Evolutionary conservation across 2,113 vertebrate genomes (phyloP).

Genomic region (Nanorana parkeri): DNA sequence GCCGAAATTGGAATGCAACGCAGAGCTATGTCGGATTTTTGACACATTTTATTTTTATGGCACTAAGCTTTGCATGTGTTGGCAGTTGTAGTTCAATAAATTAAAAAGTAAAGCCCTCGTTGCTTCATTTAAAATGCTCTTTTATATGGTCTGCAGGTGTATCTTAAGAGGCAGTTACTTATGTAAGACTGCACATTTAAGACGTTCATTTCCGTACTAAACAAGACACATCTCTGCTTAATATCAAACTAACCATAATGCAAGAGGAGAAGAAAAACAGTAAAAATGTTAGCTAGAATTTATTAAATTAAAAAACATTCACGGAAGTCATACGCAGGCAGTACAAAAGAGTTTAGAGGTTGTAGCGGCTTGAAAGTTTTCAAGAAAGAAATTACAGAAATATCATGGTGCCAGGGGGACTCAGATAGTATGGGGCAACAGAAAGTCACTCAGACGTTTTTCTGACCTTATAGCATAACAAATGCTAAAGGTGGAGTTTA

Average conservation of each 20-base stretch:
- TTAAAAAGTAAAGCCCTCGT: constrained; percentile 32
- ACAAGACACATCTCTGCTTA: constrained; percentile 17
- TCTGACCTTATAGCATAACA: no score
- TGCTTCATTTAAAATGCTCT: constrained; percentile 30
- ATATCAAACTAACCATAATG: constrained; percentile 20
- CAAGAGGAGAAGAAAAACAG: not conserved
- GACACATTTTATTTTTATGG: constrained; percentile 50
- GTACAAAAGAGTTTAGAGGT: not conserved
- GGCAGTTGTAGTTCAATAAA: constrained; percentile 46
- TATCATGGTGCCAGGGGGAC: not conserved
- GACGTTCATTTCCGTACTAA: constrained; percentile 33
- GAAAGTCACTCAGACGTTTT: no score
- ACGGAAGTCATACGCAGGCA: not conserved
- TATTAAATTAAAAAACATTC: constrained; percentile 6
- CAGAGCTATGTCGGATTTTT: constrained; percentile 28
- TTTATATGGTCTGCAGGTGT: constrained; percentile 37
- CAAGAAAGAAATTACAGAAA: not conserved
- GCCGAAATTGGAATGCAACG: constrained; percentile 44
- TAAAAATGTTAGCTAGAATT: constrained; percentile 9
- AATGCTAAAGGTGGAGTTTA: no score
- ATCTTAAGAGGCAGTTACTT: constrained; percentile 28
- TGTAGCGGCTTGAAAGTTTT: not conserved
- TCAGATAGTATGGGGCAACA: no score
- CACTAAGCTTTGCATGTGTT: constrained; percentile 42
- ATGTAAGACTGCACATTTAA: constrained; percentile 39